Conservation (phyloP, 2,888 invertebrate genomes). For the Euplagia quadripunctaria region DNA sequence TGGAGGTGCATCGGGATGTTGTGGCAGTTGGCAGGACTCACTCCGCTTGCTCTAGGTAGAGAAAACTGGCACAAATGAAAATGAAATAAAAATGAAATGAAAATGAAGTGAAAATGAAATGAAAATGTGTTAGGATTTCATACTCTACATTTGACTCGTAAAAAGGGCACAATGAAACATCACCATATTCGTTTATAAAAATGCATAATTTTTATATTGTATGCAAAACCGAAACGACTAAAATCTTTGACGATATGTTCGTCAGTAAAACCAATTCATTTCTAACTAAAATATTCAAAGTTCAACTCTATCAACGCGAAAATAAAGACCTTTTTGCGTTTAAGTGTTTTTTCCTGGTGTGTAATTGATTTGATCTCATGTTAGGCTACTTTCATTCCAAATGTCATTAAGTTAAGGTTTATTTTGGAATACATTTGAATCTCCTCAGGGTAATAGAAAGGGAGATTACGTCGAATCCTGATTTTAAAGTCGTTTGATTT, state of each 20-base stretch:
- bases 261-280: neutral
- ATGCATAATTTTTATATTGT: neutral
- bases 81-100: no score
- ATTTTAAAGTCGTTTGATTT: slow-evolving; percentile 77
- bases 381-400: slow-evolving; percentile 57
- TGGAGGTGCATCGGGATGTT: no score
- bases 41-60: no score
- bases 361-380: slow-evolving; percentile 51
- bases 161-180: no score
- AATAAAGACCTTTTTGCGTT: slow-evolving; percentile 64
- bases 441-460: slow-evolving; percentile 60
- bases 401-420: slow-evolving; percentile 56
- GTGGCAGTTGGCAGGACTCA: no score
- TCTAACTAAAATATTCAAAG: slow-evolving; percentile 37
- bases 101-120: no score
- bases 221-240: neutral
- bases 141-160: no score
- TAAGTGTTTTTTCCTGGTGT: slow-evolving; percentile 45
- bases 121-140: no score
- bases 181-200: no score
- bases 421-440: slow-evolving; percentile 51
- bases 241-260: neutral
- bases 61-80: no score
- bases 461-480: slow-evolving; percentile 69
- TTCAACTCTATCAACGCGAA: slow-evolving; percentile 60